Conservation (phyloP, 2,797 vertebrate genomes). For the Onychomys leucogaster region DNA sequence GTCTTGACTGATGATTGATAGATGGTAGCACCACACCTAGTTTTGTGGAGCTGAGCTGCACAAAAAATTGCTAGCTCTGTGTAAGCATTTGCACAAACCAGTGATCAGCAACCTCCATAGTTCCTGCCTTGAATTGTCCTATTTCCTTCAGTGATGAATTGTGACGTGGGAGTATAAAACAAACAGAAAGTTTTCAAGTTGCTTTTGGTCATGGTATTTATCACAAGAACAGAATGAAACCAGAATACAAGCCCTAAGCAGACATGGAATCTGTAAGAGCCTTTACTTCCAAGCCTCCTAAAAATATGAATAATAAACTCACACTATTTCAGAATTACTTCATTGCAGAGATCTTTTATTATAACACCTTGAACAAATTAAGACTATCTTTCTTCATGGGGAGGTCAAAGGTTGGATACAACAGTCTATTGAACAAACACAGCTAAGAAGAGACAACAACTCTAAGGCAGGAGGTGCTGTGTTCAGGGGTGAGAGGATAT, state of each 20-base stretch:
- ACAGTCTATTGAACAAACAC: neutral
- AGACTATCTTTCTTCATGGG: neutral
- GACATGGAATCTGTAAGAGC: neutral
- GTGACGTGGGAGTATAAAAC: neutral
- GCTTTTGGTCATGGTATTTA: neutral
- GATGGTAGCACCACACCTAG: neutral
- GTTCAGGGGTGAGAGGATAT: neutral
- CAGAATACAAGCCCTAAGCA: neutral
- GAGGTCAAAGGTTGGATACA: neutral
- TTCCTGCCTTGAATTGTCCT: neutral
- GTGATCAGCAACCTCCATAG: too few species aligned
- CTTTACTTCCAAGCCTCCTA: neutral
- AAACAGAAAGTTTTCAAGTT: neutral
- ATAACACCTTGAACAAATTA: neutral
- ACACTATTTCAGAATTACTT: neutral
- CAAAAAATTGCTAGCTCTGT: neutral
- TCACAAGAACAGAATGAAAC: neutral
- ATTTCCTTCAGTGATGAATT: neutral
- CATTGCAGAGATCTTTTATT: neutral
- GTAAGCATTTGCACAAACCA: neutral
- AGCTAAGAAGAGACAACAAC: neutral
- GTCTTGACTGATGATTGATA: neutral
- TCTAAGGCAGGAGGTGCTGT: fast-evolving
- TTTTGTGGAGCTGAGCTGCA: neutral
- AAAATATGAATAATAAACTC: neutral